Conservation (phyloP, 2,888 invertebrate species). For the Stramonita haemastoma region DNA sequence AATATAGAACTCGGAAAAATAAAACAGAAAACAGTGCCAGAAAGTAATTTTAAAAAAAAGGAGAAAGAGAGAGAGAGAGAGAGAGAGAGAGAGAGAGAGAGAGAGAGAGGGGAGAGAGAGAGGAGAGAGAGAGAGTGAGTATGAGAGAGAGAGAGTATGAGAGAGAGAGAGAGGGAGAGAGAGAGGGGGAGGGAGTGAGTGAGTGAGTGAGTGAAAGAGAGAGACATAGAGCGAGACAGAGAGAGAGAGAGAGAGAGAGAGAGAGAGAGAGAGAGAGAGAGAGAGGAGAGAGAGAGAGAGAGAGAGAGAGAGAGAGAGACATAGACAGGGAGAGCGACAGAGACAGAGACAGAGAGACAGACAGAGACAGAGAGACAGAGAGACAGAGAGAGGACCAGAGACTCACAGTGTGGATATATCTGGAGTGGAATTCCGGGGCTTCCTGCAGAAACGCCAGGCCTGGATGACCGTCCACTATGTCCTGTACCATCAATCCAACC, state of each 20-base stretch:
- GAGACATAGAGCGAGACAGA: neutral
- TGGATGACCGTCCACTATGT: slow-evolving; percentile 98
- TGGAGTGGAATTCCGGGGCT: slow-evolving; percentile 98
- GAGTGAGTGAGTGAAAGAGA: neutral
- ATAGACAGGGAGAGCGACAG: neutral
- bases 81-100: neutral
- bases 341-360: neutral
- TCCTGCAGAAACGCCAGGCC: slow-evolving; percentile 97
- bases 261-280: neutral
- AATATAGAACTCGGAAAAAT: too few relatives aligned
- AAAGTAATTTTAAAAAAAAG: too few relatives aligned
- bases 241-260: neutral
- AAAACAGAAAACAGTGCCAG: too few relatives aligned
- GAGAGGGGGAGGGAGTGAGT: neutral
- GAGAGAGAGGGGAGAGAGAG: neutral
- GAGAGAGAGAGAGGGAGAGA: neutral
- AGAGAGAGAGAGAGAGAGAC: neutral
- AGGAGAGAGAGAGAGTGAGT: slow-evolving; percentile 11
- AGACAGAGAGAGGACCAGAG: neutral
- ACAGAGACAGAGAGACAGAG: neutral
- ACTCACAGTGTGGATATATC: slow-evolving; percentile 96
- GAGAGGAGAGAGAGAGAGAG: neutral
- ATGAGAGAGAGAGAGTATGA: neutral
- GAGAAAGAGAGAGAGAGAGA: neutral
- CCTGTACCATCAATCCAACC: slow-evolving; percentile 79